Evolutionary conservation across 2,797 vertebrate species (phyloP).

Genomic region (Poeciliopsis paucimaculata): DNA sequence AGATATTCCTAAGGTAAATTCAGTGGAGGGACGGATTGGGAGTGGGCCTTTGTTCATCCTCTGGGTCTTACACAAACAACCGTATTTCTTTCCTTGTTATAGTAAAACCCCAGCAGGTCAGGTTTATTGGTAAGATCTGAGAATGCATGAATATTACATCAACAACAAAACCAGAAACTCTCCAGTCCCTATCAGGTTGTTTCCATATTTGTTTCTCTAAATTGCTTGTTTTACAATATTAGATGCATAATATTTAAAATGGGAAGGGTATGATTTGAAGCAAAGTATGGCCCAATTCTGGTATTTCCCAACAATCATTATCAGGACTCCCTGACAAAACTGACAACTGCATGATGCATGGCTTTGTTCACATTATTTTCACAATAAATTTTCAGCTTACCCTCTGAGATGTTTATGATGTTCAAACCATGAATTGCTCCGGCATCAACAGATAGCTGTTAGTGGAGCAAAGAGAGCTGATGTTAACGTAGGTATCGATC

Average conservation of each 20-base stretch:
- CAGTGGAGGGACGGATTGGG: not conserved
- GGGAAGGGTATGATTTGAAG: not conserved
- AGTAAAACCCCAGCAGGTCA: not conserved
- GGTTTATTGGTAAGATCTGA: conserved; percentile 7
- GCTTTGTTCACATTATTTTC: not conserved
- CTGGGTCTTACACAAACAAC: not conserved
- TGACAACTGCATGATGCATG: not conserved
- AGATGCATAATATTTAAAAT: not conserved
- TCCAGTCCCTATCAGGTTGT: not conserved
- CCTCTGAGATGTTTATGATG: not conserved
- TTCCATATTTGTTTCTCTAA: not conserved
- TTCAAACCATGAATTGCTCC: not conserved
- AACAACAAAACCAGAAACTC: not conserved
- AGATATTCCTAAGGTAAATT: not conserved
- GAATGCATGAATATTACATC: not conserved
- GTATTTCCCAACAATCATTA: not conserved
- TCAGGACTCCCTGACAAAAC: not conserved
- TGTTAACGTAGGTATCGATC: no score
- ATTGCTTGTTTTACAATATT: not conserved
- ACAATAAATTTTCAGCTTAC: not conserved
- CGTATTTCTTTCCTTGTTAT: conserved; percentile 1
- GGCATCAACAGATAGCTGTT: not conserved
- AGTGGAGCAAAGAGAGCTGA: not conserved
- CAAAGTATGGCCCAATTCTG: not conserved
- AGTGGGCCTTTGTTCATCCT: rapidly evolving